Percentiles rank a stretch among this genome's conserved stretches.
Conservation (phyloP, 2,113 vertebrate species). For the Porphyrio hochstetteri region DNA sequence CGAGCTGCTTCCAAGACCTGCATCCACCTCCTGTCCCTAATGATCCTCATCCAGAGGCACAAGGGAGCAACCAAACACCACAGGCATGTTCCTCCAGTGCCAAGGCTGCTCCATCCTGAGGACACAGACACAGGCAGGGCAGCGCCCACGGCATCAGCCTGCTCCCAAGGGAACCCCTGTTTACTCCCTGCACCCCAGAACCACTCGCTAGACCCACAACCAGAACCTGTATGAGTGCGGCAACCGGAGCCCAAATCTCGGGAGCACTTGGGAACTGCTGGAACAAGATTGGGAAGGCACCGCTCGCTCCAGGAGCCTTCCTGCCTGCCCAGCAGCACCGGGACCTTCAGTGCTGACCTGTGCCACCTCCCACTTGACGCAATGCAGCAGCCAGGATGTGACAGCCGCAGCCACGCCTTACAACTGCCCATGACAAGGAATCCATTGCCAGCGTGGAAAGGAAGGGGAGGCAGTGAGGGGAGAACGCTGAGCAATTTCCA, state of each 20-base stretch:
- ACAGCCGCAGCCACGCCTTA: neutral
- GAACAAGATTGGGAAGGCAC: neutral
- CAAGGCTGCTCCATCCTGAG: neutral
- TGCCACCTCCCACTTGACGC: neutral
- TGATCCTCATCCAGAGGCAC: neutral
- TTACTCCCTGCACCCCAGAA: neutral
- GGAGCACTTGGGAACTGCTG: neutral
- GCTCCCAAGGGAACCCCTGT: neutral
- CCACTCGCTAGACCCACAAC: neutral
- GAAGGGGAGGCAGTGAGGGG: neutral
- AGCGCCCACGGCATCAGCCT: accelerated
- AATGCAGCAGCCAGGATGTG: neutral
- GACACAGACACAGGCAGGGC: neutral
- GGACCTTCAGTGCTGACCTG: neutral
- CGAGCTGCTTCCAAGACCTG: neutral
- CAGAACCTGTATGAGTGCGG: neutral
- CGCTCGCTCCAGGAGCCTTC: neutral
- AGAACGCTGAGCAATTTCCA: neutral
- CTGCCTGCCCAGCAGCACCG: neutral
- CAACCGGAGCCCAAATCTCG: neutral
- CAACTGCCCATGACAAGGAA: neutral
- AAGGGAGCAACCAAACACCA: neutral
- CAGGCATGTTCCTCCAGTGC: neutral
- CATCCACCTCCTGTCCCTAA: neutral
- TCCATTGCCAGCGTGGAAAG: neutral